phyloP scores from a whole-genome alignment of 2,797 vertebrate species.

The Gallinago solitaria region DNA sequence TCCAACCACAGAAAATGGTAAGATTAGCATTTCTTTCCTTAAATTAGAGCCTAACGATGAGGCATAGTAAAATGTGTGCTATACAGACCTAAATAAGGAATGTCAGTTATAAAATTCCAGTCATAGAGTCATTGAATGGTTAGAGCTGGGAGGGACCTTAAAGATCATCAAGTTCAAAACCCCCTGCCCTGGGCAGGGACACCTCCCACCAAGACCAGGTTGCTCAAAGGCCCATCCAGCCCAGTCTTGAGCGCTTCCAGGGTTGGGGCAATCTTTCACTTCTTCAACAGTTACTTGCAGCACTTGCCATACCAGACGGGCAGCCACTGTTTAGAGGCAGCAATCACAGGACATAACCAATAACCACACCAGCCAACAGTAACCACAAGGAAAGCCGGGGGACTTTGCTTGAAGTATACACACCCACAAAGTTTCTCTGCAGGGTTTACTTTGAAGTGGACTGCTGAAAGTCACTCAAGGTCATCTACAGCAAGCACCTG shows the following conservation, averaged over 20 bases:
- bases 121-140: background rate
- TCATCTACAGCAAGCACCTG: background rate
- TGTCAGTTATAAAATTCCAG: background rate
- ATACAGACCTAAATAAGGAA: background rate
- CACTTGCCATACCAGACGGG: background rate
- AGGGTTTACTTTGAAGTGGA: background rate
- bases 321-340: background rate
- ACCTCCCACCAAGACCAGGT: too few relatives aligned
- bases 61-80: background rate
- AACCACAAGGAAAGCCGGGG: fast-evolving
- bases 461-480: background rate
- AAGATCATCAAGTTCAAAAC: too few relatives aligned
- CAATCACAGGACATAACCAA: background rate
- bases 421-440: fast-evolving
- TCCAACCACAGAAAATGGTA: background rate
- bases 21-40: background rate
- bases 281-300: background rate
- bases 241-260: too few relatives aligned
- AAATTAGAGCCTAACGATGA: background rate
- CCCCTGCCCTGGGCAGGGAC: too few relatives aligned
- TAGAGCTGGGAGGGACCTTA: too few relatives aligned
- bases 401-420: background rate
- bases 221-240: too few relatives aligned
- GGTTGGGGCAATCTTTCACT: background rate
- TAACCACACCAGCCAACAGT: background rate